Evolutionary conservation across 2,797 vertebrate genomes (phyloP).

Genomic region (Amniataba percoides): DNA sequence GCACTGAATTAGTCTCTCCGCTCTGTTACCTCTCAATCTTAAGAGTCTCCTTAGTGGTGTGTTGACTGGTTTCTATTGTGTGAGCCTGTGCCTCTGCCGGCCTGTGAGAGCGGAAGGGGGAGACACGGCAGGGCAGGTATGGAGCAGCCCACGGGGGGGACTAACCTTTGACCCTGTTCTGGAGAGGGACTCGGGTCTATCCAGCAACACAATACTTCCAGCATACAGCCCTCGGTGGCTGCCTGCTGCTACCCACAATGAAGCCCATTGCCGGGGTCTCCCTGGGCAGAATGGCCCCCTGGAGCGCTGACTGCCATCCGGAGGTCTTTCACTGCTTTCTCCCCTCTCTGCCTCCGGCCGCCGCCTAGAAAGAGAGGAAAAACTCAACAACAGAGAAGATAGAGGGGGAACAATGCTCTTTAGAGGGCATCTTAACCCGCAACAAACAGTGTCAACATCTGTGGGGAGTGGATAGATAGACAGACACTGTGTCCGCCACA

Average conservation of each 20-base stretch:
- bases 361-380: slow-evolving; percentile 75
- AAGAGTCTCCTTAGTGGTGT: slow-evolving; percentile 70
- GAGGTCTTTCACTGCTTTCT: slow-evolving; percentile 90
- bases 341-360: slow-evolving; percentile 65
- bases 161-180: slow-evolving; percentile 89
- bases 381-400: slow-evolving; percentile 92
- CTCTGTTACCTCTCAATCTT: slow-evolving; percentile 79
- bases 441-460: slow-evolving; percentile 95
- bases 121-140: slow-evolving; percentile 85
- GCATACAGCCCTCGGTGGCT: slow-evolving; percentile 86
- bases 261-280: slow-evolving; percentile 84
- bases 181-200: slow-evolving; percentile 79
- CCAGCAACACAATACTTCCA: slow-evolving; percentile 89
- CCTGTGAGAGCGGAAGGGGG: slow-evolving; percentile 62
- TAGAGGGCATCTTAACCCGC: slow-evolving; percentile 94
- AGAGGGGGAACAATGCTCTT: slow-evolving; percentile 94
- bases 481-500: slow-evolving; percentile 80
- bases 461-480: slow-evolving; percentile 83
- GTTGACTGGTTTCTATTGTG: slow-evolving; percentile 76
- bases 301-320: slow-evolving; percentile 89
- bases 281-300: slow-evolving; percentile 88
- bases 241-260: slow-evolving; percentile 96
- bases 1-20: slow-evolving; percentile 75
- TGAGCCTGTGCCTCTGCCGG: slow-evolving; percentile 38
- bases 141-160: slow-evolving; percentile 78